Percentiles rank a stretch among this genome's conserved stretches.
Evolutionary conservation across 2,113 vertebrate species (phyloP).

Genomic region (Corapipo altera): DNA sequence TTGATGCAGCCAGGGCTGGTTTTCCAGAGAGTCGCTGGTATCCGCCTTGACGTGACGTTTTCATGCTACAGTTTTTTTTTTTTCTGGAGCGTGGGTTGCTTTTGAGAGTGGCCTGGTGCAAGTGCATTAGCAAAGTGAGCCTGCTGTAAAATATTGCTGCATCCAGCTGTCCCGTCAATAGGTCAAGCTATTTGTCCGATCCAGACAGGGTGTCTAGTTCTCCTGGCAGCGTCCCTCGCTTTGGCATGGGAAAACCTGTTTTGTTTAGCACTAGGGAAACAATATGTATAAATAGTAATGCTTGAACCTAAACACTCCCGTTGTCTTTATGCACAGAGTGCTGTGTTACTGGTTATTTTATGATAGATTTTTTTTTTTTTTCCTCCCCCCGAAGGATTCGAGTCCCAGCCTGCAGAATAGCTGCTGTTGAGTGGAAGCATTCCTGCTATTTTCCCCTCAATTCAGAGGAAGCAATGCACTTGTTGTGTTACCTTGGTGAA

Average conservation of each 20-base stretch:
- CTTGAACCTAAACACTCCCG: slow-evolving; percentile 73
- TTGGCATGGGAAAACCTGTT: slow-evolving; percentile 86
- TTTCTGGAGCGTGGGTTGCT: not conserved
- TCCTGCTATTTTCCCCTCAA: slow-evolving; percentile 42
- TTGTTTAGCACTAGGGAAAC: slow-evolving; percentile 87
- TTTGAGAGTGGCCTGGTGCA: slow-evolving; percentile 34
- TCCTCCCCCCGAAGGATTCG: not conserved
- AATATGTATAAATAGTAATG: slow-evolving; percentile 86
- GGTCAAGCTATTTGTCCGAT: slow-evolving; percentile 66
- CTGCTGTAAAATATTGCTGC: slow-evolving; percentile 46
- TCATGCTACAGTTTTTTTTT: not conserved
- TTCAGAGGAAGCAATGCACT: slow-evolving; percentile 67
- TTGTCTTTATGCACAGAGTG: slow-evolving; percentile 12
- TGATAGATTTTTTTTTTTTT: not conserved
- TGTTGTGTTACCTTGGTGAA: slow-evolving; percentile 69
- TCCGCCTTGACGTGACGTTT: slow-evolving; percentile 25
- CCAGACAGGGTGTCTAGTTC: slow-evolving; percentile 81
- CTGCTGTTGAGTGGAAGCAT: slow-evolving; percentile 41
- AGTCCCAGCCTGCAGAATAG: slow-evolving; percentile 40
- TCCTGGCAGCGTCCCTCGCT: slow-evolving; percentile 66
- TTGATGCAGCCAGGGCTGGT: not conserved
- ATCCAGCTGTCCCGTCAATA: slow-evolving; percentile 58
- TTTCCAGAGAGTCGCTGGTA: not conserved
- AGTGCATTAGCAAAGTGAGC: slow-evolving; percentile 69
- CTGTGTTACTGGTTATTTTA: slow-evolving; percentile 58